Base-by-base conservation (phyloP, 2,797 vertebrate genomes). In the Podargus strigoides region DNA sequence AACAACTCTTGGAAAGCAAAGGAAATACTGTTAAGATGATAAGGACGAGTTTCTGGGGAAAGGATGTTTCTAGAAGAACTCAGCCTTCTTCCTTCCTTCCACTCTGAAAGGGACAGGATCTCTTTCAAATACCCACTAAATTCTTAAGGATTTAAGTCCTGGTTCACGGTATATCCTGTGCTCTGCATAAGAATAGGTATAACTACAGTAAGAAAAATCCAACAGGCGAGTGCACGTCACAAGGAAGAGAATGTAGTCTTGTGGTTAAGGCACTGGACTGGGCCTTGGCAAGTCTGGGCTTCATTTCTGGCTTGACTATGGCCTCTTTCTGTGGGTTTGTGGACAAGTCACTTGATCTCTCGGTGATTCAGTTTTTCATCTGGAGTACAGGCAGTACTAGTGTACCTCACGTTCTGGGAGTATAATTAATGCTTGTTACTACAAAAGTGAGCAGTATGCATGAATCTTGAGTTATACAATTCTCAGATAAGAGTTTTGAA, bases 1-100 rank as follows among this genome's bases (percentile, higher is more conserved):
- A 96, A 93, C 64, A 92, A 10, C 46, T 82, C 87, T 90, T 92
- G 67, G 78, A 89, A 94, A 89, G 86, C 53, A 95, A 93, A 95
- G 75, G 81, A 95, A 94, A 89, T 83, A 86, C 26, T 83, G 53
- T 53, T 62, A 68, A 41, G 50, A 74, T 0, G 37, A 89, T 93
- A 96, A 92, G 88, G 73, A 66, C 5, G 10, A 93, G 12, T 80
- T 89, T 92, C 62, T 87, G 44, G 30, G 28, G 63, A 92, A 91
- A 93, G 69, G 66, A 94, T 79, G 69, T 91, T 93, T 77, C 93
- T 47, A 82, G 84, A 82, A 93, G 68, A 93, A 75, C 47, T 91
- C 30, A 5, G 80, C 50, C 73, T 72, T 74, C 85, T 95, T 93
- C 93, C 85, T 94, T 94, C 85, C 87, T 95, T 81, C 69, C 86